These are phyloP conservation scores for Smittia sp. DNA, from an alignment of 2,888 invertebrate genomes.

Conservation along the genomic window DNA sequence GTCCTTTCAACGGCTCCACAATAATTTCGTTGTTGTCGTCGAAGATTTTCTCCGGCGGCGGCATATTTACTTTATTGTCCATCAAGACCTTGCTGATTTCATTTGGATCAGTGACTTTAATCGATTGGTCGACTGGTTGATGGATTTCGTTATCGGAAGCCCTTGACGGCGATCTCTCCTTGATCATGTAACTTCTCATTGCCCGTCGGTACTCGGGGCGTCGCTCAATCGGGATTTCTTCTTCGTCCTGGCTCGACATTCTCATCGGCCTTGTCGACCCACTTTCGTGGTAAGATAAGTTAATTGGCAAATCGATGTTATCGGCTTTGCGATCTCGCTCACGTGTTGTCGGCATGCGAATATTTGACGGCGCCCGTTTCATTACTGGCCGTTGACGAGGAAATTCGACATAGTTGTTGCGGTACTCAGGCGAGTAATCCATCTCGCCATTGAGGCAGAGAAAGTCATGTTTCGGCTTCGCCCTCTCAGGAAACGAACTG, in stretches of 20 bases:
- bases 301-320: constrained; percentile 36
- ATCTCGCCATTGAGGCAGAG: constrained; percentile 51
- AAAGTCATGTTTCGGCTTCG: constrained; percentile 51
- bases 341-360: constrained; percentile 47
- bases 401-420: constrained; percentile 48
- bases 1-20: constrained; percentile 27
- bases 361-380: constrained; percentile 50
- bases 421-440: constrained; percentile 53
- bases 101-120: constrained; percentile 18
- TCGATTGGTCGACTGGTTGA: not conserved
- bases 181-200: constrained; percentile 30
- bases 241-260: constrained; percentile 25
- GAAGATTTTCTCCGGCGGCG: constrained; percentile 20
- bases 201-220: constrained; percentile 53
- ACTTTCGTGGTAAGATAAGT: constrained; percentile 1
- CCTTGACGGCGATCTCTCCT: constrained; percentile 36
- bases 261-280: not conserved
- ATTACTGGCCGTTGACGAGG: constrained; percentile 51
- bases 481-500: constrained; percentile 51
- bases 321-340: constrained; percentile 13
- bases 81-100: constrained; percentile 24
- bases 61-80: constrained; percentile 36
- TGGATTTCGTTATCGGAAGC: not conserved
- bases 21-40: constrained; percentile 36
- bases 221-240: constrained; percentile 46